Evolutionary conservation across 2,888 invertebrate genomes (phyloP).

Genomic region (Chirona hameri): DNA sequence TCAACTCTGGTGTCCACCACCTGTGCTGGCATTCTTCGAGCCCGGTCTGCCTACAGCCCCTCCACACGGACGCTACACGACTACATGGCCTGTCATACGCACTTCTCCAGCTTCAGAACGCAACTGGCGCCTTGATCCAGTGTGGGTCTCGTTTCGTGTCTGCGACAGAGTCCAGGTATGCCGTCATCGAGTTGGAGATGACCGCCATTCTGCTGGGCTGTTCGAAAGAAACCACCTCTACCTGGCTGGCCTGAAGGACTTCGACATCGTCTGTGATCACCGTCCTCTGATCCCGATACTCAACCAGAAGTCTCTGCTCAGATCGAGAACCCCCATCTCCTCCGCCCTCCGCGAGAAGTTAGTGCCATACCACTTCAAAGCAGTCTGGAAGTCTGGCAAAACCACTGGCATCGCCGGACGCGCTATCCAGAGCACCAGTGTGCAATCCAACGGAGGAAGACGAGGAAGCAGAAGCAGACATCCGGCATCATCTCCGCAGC

Average conservation of each 20-base stretch:
- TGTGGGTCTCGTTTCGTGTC: not conserved
- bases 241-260: not conserved
- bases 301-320: not conserved
- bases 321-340: not conserved
- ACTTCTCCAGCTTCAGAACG: not conserved
- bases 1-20: not conserved
- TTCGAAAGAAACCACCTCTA: not conserved
- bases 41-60: not conserved
- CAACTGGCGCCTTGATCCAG: not conserved
- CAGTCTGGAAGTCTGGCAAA: not conserved
- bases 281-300: not conserved
- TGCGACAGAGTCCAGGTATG: not conserved
- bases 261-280: not conserved
- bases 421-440: not conserved
- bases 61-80: not conserved
- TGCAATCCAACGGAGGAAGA: not conserved
- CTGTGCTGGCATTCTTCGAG: not conserved
- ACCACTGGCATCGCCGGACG: not conserved
- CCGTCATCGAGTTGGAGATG: not conserved
- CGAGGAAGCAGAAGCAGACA: not conserved
- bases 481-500: not conserved
- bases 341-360: not conserved
- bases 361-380: not conserved
- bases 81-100: not conserved
- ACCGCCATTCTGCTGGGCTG: not conserved